Conservation (phyloP, 92 coral and sea anemone genomes). For the Meandrina meandrites region DNA sequence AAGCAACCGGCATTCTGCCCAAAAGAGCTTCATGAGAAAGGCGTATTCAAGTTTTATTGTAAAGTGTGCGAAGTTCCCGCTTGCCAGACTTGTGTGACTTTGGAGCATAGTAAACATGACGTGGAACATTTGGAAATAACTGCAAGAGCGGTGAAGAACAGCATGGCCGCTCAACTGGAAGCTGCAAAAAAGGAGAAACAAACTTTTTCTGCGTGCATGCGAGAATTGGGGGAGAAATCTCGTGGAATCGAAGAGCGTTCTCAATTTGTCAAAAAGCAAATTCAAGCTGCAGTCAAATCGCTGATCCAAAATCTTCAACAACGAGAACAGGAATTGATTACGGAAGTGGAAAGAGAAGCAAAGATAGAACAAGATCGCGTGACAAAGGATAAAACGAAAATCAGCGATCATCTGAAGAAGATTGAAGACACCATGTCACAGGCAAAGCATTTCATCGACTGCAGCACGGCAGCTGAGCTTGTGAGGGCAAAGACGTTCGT, state of each 20-base stretch:
- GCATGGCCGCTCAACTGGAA: not conserved
- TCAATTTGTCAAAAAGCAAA: not conserved
- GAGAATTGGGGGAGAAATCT: not conserved
- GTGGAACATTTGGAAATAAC: conserved; percentile 25
- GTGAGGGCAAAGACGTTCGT: not conserved
- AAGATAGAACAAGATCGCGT: not conserved
- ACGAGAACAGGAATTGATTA: not conserved
- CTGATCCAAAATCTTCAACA: not conserved
- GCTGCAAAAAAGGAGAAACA: not conserved
- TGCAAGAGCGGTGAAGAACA: conserved; percentile 17
- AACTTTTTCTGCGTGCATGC: not conserved
- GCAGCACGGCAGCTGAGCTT: conserved; percentile 10
- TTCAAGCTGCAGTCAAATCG: not conserved
- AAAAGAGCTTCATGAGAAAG: conserved; percentile 34
- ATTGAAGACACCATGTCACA: not conserved
- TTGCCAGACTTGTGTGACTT: conserved; percentile 36
- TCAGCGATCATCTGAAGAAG: not conserved
- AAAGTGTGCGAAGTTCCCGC: conserved; percentile 31
- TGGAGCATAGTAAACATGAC: conserved; percentile 37
- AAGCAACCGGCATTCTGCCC: conserved; percentile 40
- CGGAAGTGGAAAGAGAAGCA: not conserved
- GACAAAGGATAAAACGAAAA: not conserved
- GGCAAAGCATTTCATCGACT: not conserved
- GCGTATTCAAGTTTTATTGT: conserved; percentile 47
- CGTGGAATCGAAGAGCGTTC: not conserved